phyloP scores from a whole-genome alignment of 2,797 vertebrate genomes.

The Odontamblyopus rebecca region DNA sequence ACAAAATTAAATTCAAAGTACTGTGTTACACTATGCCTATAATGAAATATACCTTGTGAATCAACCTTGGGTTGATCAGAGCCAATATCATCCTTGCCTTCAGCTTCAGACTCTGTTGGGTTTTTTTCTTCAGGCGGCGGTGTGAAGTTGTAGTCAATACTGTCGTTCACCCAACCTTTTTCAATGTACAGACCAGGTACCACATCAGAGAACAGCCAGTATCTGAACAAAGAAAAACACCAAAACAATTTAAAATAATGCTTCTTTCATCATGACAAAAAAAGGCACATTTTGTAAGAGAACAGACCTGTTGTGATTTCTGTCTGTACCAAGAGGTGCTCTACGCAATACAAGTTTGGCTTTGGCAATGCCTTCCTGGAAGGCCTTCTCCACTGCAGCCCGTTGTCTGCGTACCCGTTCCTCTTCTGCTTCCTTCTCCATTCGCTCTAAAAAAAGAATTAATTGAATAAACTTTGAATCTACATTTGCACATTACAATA shows the following conservation, averaged over 20 bases:
- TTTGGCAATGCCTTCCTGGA: conserved; percentile 92
- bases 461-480: too few species aligned
- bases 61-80: conserved; percentile 20
- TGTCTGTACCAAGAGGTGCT: conserved; percentile 90
- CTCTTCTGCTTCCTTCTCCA: conserved; percentile 93
- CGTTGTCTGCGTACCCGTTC: conserved; percentile 88
- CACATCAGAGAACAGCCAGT: conserved; percentile 97
- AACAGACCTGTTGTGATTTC: conserved; percentile 92
- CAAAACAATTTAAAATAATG: neutral
- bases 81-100: conserved; percentile 65
- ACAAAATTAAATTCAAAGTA: neutral
- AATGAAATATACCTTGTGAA: conserved; percentile 43
- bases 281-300: neutral
- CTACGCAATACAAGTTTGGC: conserved; percentile 89
- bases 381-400: conserved; percentile 86
- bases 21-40: too few species aligned
- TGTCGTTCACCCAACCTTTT: conserved; percentile 96
- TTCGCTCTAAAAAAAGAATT: conserved; percentile 77
- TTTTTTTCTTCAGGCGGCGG: conserved; percentile 77
- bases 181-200: conserved; percentile 96
- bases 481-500: neutral
- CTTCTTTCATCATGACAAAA: neutral
- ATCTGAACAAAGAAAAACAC: conserved; percentile 73
- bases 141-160: conserved; percentile 89
- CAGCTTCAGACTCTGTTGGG: conserved; percentile 60